Evolutionary conservation across 1,140 invertebrate species (phyloP).

Genomic region (Whitmania pigra): DNA sequence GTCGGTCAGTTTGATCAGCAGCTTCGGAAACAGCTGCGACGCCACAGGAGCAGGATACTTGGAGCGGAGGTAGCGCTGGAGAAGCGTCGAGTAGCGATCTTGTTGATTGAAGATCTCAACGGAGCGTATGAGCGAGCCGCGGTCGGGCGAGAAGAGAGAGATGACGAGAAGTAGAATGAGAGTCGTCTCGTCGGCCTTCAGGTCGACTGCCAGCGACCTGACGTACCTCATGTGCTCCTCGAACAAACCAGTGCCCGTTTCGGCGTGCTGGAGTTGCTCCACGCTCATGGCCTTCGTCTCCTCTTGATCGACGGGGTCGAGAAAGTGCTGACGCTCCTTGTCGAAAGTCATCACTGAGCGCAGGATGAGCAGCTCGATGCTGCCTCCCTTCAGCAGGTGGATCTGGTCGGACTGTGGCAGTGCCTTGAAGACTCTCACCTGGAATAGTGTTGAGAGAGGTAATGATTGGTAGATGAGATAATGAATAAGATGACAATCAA

Average conservation of each 20-base stretch:
- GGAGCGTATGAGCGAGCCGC: slow-evolving; percentile 24
- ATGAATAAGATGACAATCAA: too few relatives aligned
- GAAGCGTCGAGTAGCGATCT: slow-evolving; percentile 45
- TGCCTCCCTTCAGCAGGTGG: slow-evolving; percentile 44
- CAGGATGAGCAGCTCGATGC: slow-evolving; percentile 47
- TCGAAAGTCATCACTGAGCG: slow-evolving; percentile 42
- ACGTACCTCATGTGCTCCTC: slow-evolving; percentile 45
- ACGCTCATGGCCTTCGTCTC: slow-evolving; percentile 36
- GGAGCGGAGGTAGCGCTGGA: slow-evolving; percentile 45
- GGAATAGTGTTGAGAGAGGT: slow-evolving; percentile 30
- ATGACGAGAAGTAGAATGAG: slow-evolving; percentile 46
- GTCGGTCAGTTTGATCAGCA: slow-evolving; percentile 47
- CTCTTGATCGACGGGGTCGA: slow-evolving; percentile 39
- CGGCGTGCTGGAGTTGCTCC: slow-evolving; percentile 30
- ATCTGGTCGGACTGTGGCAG: slow-evolving; percentile 43
- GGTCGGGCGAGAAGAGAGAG: slow-evolving; percentile 46
- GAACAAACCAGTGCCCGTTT: slow-evolving; percentile 38
- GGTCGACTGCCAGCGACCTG: slow-evolving; percentile 38
- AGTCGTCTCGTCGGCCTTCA: slow-evolving; percentile 45
- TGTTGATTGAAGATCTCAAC: slow-evolving; percentile 40
- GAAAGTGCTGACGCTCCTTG: slow-evolving; percentile 35
- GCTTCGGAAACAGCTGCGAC: slow-evolving; percentile 43
- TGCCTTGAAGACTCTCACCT: slow-evolving; percentile 41
- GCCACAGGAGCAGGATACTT: slow-evolving; percentile 39
- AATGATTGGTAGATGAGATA: too few relatives aligned